Percentiles rank a stretch among this genome's conserved stretches.
phyloP scores from a whole-genome alignment of 1,140 invertebrate species.

The Aplysia californica region DNA sequence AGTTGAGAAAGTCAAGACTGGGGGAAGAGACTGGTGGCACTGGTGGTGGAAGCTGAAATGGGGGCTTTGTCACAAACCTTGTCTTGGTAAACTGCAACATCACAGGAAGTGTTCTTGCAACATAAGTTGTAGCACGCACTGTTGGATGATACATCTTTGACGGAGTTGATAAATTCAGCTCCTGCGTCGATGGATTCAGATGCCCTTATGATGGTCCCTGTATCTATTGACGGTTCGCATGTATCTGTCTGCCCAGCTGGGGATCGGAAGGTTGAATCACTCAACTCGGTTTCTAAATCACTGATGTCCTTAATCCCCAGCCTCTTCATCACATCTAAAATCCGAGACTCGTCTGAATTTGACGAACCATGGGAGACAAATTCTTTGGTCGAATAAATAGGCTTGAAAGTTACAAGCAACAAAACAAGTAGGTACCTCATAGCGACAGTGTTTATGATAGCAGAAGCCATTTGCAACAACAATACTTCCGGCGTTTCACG shows the following conservation, averaged over 20 bases:
- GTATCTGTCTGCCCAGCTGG: background rate
- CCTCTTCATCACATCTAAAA: background rate
- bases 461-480: no score
- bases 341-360: background rate
- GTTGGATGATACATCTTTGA: slow-evolving; percentile 27
- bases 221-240: slow-evolving; percentile 24
- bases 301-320: background rate
- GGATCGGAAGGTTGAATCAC: background rate
- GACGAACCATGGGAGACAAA: background rate
- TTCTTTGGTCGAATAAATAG: slow-evolving; percentile 13
- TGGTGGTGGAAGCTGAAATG: no score
- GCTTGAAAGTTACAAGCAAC: slow-evolving; percentile 5
- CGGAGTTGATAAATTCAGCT: slow-evolving; percentile 41
- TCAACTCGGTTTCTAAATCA: background rate
- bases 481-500: no score
- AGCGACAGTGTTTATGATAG: no score
- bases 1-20: no score
- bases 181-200: slow-evolving; percentile 42
- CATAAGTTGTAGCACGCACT: slow-evolving; percentile 42
- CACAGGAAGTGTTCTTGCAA: slow-evolving; percentile 45
- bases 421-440: no score
- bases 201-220: slow-evolving; percentile 46
- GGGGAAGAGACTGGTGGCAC: no score
- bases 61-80: no score
- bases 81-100: slow-evolving; percentile 52